Percentiles rank a stretch among this genome's conserved stretches.
phyloP scores from a whole-genome alignment of 2,888 invertebrate species.

The Octonoba sinensis region DNA sequence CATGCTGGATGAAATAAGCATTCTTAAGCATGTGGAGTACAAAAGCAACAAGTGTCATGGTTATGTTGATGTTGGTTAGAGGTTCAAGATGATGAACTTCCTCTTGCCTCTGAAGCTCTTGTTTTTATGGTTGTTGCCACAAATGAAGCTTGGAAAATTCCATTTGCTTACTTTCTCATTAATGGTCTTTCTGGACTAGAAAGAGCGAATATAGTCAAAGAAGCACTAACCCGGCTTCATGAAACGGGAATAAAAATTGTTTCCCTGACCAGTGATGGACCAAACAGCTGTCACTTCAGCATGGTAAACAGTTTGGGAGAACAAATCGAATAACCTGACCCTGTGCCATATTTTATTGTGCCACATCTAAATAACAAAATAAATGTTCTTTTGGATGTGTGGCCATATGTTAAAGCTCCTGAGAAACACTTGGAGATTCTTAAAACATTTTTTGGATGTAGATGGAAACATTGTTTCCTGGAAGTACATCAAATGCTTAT shows the following conservation, averaged over 20 bases:
- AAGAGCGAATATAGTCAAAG: too few species aligned
- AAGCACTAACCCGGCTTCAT: too few species aligned
- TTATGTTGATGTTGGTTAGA: not conserved
- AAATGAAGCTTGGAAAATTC: conserved; percentile 1
- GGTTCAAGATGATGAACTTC: not conserved
- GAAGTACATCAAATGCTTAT: conserved; percentile 2
- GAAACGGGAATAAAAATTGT: too few species aligned
- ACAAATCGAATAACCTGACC: not conserved
- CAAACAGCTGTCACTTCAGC: not conserved
- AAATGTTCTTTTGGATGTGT: not conserved
- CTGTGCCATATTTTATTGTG: not conserved
- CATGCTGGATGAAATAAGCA: conserved; percentile 7
- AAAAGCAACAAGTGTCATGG: not conserved
- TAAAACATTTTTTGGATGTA: not conserved
- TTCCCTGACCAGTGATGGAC: conserved; percentile 29
- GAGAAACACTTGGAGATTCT: conserved; percentile 2
- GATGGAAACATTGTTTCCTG: not conserved
- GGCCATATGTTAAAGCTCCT: conserved; percentile 36
- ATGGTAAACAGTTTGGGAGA: conserved; percentile 16
- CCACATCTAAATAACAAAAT: conserved; percentile 5
- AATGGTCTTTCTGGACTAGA: too few species aligned
- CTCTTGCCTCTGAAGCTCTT: not conserved
- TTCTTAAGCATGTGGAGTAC: not conserved
- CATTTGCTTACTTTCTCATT: conserved; percentile 7
- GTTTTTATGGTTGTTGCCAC: conserved; percentile 6